Percentiles rank a stretch among this genome's conserved stretches.
phyloP scores from a whole-genome alignment of 2,797 vertebrate genomes.

The Ibycter americanus region DNA sequence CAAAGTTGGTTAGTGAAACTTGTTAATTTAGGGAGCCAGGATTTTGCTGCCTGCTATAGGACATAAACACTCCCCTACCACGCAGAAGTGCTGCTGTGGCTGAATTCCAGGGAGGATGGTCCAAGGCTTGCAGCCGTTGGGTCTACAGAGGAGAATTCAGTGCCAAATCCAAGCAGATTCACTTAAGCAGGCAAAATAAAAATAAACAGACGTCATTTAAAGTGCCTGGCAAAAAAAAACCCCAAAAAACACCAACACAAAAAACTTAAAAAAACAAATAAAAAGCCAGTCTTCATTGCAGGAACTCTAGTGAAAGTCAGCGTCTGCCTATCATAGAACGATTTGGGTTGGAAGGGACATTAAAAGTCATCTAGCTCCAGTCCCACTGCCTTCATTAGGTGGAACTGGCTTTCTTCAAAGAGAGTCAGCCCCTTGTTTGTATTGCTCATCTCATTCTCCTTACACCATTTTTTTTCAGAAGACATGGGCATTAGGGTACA shows the following conservation, averaged over 20 bases:
- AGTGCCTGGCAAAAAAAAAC: background rate
- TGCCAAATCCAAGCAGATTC: background rate
- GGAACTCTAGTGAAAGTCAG: background rate
- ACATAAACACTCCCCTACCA: background rate
- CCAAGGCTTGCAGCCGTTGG: background rate
- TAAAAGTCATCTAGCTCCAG: too few relatives aligned
- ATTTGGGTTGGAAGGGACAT: too few relatives aligned
- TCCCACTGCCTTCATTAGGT: too few relatives aligned
- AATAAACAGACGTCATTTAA: background rate
- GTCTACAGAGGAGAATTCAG: background rate
- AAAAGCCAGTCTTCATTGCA: background rate
- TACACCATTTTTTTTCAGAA: background rate
- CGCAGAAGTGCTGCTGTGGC: background rate
- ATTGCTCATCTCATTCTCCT: fast-evolving
- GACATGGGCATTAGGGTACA: fast-evolving
- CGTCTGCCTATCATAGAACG: background rate
- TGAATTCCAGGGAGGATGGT: background rate
- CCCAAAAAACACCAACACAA: fast-evolving
- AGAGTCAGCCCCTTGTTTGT: background rate
- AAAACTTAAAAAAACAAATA: too few relatives aligned
- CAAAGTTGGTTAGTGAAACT: background rate
- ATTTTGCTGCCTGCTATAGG: background rate
- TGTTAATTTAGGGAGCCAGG: background rate
- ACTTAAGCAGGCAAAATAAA: background rate
- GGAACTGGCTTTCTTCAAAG: background rate